These are phyloP conservation scores for Melanotaenia pygmaea DNA, from an alignment of 2,797 vertebrate genomes.

Conservation along the genomic window DNA sequence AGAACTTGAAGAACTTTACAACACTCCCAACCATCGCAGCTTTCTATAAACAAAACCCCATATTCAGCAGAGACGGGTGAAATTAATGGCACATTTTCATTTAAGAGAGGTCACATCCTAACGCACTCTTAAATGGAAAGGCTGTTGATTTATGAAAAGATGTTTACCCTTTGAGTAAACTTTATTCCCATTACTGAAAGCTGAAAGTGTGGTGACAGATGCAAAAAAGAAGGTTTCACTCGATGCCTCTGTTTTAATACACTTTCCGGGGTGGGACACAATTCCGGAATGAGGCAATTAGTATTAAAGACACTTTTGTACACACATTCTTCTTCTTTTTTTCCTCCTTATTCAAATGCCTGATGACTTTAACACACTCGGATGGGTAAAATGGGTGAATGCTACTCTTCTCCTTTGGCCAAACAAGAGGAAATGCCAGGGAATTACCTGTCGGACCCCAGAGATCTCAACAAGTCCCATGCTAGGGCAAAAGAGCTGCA, in stretches of 20 bases:
- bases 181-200: constrained; percentile 44
- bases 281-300: constrained; percentile 75
- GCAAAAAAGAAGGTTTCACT: constrained; percentile 38
- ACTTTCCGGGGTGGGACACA: constrained; percentile 64
- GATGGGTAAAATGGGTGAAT: constrained; percentile 60
- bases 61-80: constrained; percentile 25
- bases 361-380: constrained; percentile 76
- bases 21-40: constrained; percentile 44
- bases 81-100: constrained; percentile 50
- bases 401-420: constrained; percentile 43
- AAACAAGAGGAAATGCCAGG: constrained; percentile 77
- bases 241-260: constrained; percentile 51
- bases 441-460: constrained; percentile 77
- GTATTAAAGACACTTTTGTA: constrained; percentile 46
- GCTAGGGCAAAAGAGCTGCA: constrained; percentile 54
- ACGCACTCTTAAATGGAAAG: constrained; percentile 55
- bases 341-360: not conserved
- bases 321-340: constrained; percentile 26
- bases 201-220: constrained; percentile 54
- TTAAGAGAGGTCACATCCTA: constrained; percentile 44
- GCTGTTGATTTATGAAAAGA: constrained; percentile 39
- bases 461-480: constrained; percentile 57
- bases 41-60: constrained; percentile 45
- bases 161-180: constrained; percentile 52
- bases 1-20: constrained; percentile 19